phyloP scores from a whole-genome alignment of 2,797 vertebrate genomes.

The Gallinago solitaria region DNA sequence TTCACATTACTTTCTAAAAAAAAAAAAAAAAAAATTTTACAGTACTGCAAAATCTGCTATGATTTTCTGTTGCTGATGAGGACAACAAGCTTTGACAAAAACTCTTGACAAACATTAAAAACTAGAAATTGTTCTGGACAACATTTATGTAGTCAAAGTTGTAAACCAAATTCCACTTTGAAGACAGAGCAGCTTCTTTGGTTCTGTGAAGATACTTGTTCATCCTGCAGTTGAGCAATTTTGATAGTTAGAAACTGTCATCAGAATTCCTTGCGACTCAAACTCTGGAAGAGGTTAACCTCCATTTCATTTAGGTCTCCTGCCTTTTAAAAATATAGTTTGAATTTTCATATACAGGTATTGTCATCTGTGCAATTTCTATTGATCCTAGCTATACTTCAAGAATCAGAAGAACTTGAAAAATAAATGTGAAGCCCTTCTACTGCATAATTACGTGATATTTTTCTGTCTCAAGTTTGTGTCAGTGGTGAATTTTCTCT shows the following conservation, averaged over 20 bases:
- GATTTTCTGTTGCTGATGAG: not conserved
- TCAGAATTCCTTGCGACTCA: not conserved
- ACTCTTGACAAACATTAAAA: not conserved
- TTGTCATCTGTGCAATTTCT: not conserved
- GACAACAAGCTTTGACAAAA: not conserved
- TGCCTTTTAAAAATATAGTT: not conserved
- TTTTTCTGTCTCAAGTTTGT: not conserved
- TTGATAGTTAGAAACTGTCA: not conserved
- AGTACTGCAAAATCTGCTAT: not conserved
- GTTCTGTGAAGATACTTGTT: not conserved
- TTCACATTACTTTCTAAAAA: not conserved
- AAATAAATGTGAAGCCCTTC: not conserved
- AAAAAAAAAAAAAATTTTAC: not conserved
- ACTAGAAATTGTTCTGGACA: not conserved
- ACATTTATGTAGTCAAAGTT: not conserved
- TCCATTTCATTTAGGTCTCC: not conserved
- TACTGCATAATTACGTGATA: not conserved
- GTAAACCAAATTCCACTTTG: not conserved
- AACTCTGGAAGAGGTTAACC: not conserved
- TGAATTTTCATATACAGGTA: not conserved
- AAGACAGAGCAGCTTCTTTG: not conserved
- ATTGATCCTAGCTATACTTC: not conserved
- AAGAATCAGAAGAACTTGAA: not conserved
- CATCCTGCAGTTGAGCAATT: not conserved
- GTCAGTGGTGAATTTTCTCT: not conserved